Evolutionary conservation across 2,888 invertebrate species (phyloP), one percentile per base, ranked within the genome.

Genomic region (Cylindroiulus punctatus): DNA sequence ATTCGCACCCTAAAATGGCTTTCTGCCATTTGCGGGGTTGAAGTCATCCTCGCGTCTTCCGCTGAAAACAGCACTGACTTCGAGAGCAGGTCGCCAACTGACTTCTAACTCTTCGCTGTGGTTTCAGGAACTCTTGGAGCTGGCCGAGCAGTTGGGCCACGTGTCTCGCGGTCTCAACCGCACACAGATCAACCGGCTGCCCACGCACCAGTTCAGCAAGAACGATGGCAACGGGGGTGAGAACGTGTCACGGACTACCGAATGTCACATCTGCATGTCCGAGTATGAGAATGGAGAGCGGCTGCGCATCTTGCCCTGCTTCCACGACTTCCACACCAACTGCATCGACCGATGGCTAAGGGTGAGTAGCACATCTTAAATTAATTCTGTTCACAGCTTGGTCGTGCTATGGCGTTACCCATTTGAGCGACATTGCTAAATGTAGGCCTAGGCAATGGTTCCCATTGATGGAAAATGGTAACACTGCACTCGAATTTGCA

Each of bases 311-410:
- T 88, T 90, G 22, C 89, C 90, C 12, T 90, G 90, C 86, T 90
- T 90, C 86, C 90, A 90, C 86, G 89, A 90, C 81, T 90, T 89
- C 88, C 90, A 90, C 86, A 87, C 89, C 32, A 85, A 86, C 0
- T 90, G 90, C 86, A 90, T 90, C 86, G 90, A 90, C 88, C 88
- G 89, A 85, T 90, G 90, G 90, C 88, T 90, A 40, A 88, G 88
- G 88, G 90, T 90, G 88, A 87, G 22, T 84, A 12, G 14, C 47
- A 12, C 85, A 40, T 86, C 84, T 17, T 12, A 17, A n/a, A n/a
- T n/a, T n/a, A n/a, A n/a, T n/a, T 7, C 14, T 47, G 40, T 5
- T 17, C 14, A 17, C 17, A 47, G 10, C 47, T 47, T 47, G 7
- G n/a, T n/a, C n/a, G n/a, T n/a, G n/a, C n/a, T n/a, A n/a, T n/a